phyloP scores from a whole-genome alignment of 2,888 invertebrate genomes.

The Tubiluchus corallicola region DNA sequence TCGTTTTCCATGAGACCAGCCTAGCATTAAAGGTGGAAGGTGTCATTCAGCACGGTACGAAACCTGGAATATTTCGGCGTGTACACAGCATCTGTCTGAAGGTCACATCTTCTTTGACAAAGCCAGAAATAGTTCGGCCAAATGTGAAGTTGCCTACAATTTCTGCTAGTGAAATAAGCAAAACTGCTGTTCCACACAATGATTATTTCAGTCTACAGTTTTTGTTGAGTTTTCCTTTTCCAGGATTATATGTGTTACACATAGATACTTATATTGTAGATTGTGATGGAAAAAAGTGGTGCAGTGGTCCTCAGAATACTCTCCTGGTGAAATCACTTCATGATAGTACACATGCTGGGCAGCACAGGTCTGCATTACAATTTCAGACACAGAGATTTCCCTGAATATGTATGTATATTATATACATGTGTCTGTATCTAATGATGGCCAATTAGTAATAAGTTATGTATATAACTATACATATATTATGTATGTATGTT shows the following conservation, averaged over 20 bases:
- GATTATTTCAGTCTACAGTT: conserved; percentile 90
- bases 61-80: conserved; percentile 46
- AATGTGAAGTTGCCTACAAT: too few relatives aligned
- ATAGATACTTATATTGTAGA: conserved; percentile 47
- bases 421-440: too few relatives aligned
- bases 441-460: too few relatives aligned
- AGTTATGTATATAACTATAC: too few relatives aligned
- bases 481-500: too few relatives aligned
- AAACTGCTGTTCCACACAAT: conserved; percentile 68
- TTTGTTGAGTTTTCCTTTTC: conserved; percentile 44
- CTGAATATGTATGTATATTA: too few relatives aligned
- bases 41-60: conserved; percentile 42
- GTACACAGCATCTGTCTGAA: conserved; percentile 50
- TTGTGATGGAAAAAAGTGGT: conserved; percentile 63
- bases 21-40: conserved; percentile 84
- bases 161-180: conserved; percentile 38
- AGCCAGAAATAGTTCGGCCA: conserved; percentile 4
- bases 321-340: too few relatives aligned
- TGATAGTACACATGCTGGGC: too few relatives aligned
- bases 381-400: too few relatives aligned
- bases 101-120: conserved; percentile 40
- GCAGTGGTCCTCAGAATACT: conserved; percentile 62
- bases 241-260: conserved; percentile 47
- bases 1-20: conserved; percentile 61
- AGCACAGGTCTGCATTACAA: too few relatives aligned